phyloP scores from a whole-genome alignment of 2,113 vertebrate genomes.

The Syrrhaptes paradoxus region DNA sequence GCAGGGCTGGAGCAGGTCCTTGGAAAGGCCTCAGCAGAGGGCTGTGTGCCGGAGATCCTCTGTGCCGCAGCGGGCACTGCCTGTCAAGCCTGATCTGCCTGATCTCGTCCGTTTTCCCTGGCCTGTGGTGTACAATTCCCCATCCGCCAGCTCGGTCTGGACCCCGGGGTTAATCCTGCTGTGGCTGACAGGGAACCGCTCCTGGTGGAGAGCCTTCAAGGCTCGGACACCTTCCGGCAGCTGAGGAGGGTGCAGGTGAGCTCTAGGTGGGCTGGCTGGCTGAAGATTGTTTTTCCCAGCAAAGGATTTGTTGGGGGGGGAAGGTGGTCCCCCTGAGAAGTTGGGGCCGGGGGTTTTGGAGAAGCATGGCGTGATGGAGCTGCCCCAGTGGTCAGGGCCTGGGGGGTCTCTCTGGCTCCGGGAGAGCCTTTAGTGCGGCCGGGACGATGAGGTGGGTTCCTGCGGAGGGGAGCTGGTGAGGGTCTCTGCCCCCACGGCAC shows the following conservation, averaged over 20 bases:
- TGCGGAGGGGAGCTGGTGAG: not conserved
- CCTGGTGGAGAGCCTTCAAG: not conserved
- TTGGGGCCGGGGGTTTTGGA: not conserved
- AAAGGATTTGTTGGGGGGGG: not conserved
- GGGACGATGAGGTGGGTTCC: rapidly evolving
- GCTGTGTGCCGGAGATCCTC: not conserved
- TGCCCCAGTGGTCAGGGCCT: not conserved
- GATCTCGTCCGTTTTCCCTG: not conserved
- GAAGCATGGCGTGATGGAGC: not conserved
- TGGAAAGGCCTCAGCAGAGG: not conserved
- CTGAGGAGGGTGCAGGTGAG: not conserved
- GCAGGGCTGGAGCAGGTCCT: not conserved
- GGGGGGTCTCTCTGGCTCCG: not conserved
- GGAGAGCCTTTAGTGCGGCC: not conserved
- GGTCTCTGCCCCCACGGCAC: not conserved
- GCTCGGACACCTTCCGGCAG: not conserved
- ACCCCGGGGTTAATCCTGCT: rapidly evolving
- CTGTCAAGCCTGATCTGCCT: not conserved
- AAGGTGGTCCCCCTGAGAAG: not conserved
- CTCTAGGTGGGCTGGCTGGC: not conserved
- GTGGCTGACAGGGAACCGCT: not conserved
- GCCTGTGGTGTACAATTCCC: not conserved
- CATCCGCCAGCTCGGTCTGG: not conserved
- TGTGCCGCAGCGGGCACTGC: rapidly evolving
- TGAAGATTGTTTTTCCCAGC: not conserved